phyloP scores from a whole-genome alignment of 2,113 vertebrate genomes.

The Ophiodon elongatus region DNA sequence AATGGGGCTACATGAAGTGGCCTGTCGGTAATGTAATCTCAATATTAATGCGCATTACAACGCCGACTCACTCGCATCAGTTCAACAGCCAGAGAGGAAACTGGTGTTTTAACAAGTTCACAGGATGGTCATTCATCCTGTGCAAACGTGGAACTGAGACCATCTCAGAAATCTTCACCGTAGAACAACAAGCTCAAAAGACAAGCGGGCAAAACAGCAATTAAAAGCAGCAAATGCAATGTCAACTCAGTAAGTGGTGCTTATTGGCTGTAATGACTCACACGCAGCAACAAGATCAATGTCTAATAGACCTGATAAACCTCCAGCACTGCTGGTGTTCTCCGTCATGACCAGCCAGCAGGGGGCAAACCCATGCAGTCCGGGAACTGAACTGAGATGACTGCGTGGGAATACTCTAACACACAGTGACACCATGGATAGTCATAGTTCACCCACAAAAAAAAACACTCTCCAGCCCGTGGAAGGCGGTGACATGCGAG shows the following conservation, averaged over 20 bases:
- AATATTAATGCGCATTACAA: neutral
- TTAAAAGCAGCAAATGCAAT: slow-evolving; percentile 42
- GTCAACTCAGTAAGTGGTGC: slow-evolving; percentile 31
- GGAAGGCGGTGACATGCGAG: neutral
- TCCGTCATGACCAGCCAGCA: slow-evolving; percentile 56
- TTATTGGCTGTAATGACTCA: slow-evolving; percentile 50
- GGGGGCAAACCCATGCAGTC: slow-evolving; percentile 51
- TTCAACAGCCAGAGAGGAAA: neutral
- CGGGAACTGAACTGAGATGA: slow-evolving; percentile 5
- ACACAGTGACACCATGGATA: slow-evolving; percentile 13
- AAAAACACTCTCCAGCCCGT: neutral
- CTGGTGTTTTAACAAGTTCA: neutral
- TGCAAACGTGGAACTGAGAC: neutral
- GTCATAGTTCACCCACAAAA: neutral
- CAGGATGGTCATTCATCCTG: neutral
- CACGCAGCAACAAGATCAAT: slow-evolving; percentile 44
- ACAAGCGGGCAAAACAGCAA: neutral
- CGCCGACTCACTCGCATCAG: neutral
- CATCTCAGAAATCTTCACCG: neutral
- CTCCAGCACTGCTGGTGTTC: neutral
- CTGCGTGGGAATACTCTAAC: slow-evolving; percentile 9
- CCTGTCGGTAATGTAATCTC: neutral
- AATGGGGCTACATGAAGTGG: neutral
- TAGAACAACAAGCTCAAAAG: neutral
- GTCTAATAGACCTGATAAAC: slow-evolving; percentile 7